Evolutionary conservation across 2,888 invertebrate species (phyloP).

Genomic region (Apamea monoglypha): DNA sequence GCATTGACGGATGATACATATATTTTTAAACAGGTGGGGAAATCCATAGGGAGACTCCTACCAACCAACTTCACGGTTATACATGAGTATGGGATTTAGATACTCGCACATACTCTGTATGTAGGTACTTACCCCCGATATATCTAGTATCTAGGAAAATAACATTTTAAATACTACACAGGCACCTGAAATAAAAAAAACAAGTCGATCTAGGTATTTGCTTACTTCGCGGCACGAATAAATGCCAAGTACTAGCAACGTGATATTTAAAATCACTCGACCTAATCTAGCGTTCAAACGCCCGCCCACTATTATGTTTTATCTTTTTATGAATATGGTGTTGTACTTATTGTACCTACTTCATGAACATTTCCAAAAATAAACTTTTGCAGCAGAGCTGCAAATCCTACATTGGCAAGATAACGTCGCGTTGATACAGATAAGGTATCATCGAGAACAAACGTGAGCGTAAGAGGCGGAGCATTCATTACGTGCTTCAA

Average conservation of each 20-base stretch:
- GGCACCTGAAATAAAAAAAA: slow-evolving; percentile 30
- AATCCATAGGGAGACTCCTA: not conserved
- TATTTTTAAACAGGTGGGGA: not conserved
- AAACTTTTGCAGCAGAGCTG: slow-evolving; percentile 34
- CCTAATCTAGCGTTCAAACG: slow-evolving; percentile 59
- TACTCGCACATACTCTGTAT: not conserved
- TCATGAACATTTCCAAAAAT: slow-evolving; percentile 19
- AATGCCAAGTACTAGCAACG: slow-evolving; percentile 58
- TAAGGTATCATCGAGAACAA: slow-evolving; percentile 13
- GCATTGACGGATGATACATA: not conserved
- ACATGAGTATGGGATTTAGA: not conserved
- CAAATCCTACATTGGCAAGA: slow-evolving; percentile 39
- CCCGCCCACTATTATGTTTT: slow-evolving; percentile 56
- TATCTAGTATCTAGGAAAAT: not conserved
- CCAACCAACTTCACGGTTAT: not conserved
- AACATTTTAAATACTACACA: slow-evolving; percentile 10
- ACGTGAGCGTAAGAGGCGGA: slow-evolving; percentile 7
- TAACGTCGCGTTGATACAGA: slow-evolving; percentile 33
- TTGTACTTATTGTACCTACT: slow-evolving; percentile 15
- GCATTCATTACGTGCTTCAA: slow-evolving; percentile 17
- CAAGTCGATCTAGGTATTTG: slow-evolving; percentile 37
- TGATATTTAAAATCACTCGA: slow-evolving; percentile 64
- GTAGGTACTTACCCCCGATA: not conserved
- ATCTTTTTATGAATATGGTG: slow-evolving; percentile 27
- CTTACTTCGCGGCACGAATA: slow-evolving; percentile 44